Conservation (phyloP, 2,113 vertebrate species). For the Thunnus maccoyii region DNA sequence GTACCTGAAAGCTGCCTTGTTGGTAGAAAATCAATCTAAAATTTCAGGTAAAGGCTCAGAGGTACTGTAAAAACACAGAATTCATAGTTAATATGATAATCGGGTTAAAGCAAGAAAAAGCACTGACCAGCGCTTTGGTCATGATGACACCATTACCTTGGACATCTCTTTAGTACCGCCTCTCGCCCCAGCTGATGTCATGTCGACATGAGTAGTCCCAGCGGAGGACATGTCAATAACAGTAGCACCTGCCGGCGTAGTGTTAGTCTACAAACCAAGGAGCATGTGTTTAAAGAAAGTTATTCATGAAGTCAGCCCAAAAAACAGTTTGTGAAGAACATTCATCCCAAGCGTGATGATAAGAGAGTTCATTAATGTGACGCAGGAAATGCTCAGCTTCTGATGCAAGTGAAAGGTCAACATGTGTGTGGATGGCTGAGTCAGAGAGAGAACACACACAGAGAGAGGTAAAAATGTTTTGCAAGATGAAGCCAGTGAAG, state of each 20-base stretch:
- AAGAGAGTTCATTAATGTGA: constrained; percentile 2
- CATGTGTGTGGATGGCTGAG: background rate
- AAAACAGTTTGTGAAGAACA: constrained; percentile 10
- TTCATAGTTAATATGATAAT: background rate
- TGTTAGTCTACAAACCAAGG: constrained; percentile 76
- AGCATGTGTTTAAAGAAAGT: constrained; percentile 53
- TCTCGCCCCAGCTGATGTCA: constrained; percentile 42
- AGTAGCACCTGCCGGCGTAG: constrained; percentile 36
- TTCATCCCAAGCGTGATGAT: constrained; percentile 20
- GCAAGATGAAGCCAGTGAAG: constrained; percentile 32
- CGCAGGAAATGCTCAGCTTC: background rate
- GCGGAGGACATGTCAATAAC: constrained; percentile 70
- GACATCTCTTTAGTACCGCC: constrained; percentile 29
- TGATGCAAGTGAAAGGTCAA: constrained; percentile 10
- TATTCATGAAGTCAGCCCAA: constrained; percentile 24
- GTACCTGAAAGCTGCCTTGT: background rate
- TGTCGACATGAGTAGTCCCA: constrained; percentile 60
- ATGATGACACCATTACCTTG: constrained; percentile 50
- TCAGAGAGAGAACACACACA: background rate
- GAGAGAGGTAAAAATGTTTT: background rate
- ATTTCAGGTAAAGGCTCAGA: background rate
- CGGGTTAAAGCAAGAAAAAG: constrained; percentile 15
- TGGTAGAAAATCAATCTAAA: background rate
- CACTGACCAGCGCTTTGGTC: background rate
- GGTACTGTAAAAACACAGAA: constrained; percentile 5